Percentiles rank a stretch among this genome's conserved stretches.
These are phyloP conservation scores for Microcebus ravelobensis DNA, from an alignment of 2,113 vertebrate species.

Conservation along the genomic window DNA sequence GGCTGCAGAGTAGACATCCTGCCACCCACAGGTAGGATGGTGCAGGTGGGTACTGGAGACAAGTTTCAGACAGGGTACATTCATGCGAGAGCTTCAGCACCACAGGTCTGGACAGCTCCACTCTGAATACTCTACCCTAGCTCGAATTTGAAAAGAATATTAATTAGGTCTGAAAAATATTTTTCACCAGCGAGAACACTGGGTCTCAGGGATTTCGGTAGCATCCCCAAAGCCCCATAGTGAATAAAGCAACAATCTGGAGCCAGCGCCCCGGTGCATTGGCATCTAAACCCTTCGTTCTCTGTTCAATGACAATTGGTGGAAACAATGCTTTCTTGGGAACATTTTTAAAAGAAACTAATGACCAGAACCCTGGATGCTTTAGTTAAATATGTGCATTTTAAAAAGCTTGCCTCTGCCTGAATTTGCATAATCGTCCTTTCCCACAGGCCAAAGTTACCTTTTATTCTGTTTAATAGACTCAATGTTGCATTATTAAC, in stretches of 20 bases:
- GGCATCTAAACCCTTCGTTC: neutral
- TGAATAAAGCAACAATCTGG: accelerated
- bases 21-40: neutral
- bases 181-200: neutral
- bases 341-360: conserved; percentile 59
- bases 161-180: neutral
- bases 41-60: conserved; percentile 52
- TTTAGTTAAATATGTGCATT: conserved; percentile 76
- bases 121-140: accelerated
- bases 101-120: neutral
- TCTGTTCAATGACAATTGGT: neutral
- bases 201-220: neutral
- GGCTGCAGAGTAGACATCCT: conserved; percentile 41
- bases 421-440: conserved; percentile 71
- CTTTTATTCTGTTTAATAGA: conserved; percentile 63
- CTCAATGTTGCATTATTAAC: conserved; percentile 57
- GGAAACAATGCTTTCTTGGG: conserved; percentile 52
- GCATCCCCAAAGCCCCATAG: neutral
- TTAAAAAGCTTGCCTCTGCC: conserved; percentile 63
- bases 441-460: conserved; percentile 67
- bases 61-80: neutral
- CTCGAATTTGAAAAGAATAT: neutral
- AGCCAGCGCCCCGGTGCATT: neutral
- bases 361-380: conserved; percentile 53
- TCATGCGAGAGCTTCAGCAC: neutral